phyloP scores from a whole-genome alignment of 2,797 vertebrate species.

The Perodicticus potto region DNA sequence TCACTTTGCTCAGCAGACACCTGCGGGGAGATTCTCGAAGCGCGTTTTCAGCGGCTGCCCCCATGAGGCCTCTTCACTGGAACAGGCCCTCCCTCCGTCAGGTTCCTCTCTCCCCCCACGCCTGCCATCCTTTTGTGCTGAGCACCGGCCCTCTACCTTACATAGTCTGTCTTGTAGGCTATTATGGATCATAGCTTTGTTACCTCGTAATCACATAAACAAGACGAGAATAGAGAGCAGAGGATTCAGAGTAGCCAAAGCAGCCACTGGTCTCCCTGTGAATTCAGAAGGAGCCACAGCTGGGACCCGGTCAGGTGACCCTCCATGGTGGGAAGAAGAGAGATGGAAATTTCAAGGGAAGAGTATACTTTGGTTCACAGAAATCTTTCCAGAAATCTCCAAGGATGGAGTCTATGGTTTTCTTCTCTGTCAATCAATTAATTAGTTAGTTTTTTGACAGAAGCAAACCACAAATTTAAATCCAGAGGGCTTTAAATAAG shows the following conservation, averaged over 20 bases:
- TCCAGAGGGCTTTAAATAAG: background rate
- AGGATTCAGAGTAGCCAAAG: background rate
- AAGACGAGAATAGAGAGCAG: background rate
- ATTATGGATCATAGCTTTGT: background rate
- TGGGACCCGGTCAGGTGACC: background rate
- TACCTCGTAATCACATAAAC: background rate
- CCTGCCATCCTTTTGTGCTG: background rate
- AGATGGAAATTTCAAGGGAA: background rate
- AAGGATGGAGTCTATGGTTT: background rate
- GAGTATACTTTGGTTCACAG: background rate
- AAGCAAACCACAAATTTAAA: constrained; percentile 43
- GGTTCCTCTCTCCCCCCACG: background rate
- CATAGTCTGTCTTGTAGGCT: background rate
- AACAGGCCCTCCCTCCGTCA: background rate
- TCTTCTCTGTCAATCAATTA: background rate
- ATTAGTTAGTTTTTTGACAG: background rate
- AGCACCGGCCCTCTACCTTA: background rate
- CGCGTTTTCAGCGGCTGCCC: background rate
- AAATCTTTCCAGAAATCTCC: constrained; percentile 10
- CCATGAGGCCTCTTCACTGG: background rate
- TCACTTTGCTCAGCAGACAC: constrained; percentile 18
- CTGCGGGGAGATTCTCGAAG: background rate
- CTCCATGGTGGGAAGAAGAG: background rate
- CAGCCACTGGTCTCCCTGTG: constrained; percentile 14
- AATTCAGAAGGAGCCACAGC: background rate